These are phyloP conservation scores for Caenorhabditis latens DNA, from an alignment of 1,140 invertebrate genomes.

Conservation along the genomic window DNA sequence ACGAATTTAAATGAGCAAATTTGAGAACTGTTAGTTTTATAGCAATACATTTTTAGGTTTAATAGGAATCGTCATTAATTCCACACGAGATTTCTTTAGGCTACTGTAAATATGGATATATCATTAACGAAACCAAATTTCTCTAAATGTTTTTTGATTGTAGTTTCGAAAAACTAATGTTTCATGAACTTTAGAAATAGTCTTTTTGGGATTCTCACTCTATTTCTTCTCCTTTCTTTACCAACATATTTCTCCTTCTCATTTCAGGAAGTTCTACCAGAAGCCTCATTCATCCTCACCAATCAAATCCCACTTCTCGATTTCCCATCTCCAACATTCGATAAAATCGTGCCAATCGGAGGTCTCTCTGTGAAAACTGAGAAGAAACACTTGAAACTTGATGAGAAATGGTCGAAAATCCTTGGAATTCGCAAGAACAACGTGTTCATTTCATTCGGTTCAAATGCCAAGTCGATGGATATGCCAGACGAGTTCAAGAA, in stretches of 20 bases:
- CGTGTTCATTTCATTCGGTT: conserved; percentile 71
- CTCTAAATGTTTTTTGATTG: too few species aligned
- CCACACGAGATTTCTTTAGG: too few species aligned
- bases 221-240: neutral
- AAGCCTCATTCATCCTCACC: conserved; percentile 58
- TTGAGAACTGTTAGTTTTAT: too few species aligned
- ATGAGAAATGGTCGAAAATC: conserved; percentile 51
- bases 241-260: too few species aligned
- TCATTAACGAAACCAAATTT: neutral
- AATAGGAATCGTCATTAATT: too few species aligned
- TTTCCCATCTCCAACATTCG: conserved; percentile 63
- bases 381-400: conserved; percentile 42
- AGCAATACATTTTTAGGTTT: too few species aligned
- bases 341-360: conserved; percentile 69
- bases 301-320: conserved; percentile 67
- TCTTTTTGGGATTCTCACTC: neutral
- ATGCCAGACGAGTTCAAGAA: conserved; percentile 65
- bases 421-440: conserved; percentile 40
- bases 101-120: too few species aligned
- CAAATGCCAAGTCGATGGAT: conserved; percentile 61
- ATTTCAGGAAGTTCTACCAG: conserved; percentile 20
- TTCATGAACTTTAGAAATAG: too few species aligned
- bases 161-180: too few species aligned
- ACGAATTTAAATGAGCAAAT: too few species aligned
- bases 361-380: conserved; percentile 57